phyloP scores from a whole-genome alignment of 2,888 invertebrate species.

The Clanis bilineata region DNA sequence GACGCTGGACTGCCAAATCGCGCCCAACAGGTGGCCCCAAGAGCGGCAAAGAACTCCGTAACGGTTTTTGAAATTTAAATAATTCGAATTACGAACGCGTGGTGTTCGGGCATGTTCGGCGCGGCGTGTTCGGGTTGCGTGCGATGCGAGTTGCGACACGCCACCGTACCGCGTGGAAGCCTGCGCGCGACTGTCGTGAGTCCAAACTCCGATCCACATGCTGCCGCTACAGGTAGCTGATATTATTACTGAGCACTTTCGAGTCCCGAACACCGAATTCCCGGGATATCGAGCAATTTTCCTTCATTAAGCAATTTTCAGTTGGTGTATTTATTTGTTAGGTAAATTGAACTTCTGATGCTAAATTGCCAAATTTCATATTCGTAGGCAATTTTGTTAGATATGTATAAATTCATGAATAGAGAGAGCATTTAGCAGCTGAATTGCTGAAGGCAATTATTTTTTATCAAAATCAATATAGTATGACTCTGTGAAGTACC shows the following conservation, averaged over 20 bases:
- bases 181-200: slow-evolving; percentile 76
- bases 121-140: too few relatives aligned
- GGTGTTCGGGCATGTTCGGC: slow-evolving; percentile 43
- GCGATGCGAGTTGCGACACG: slow-evolving; percentile 51
- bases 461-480: too few relatives aligned
- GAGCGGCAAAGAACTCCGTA: not conserved
- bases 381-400: not conserved
- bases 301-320: slow-evolving; percentile 27
- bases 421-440: too few relatives aligned
- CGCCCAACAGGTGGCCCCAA: slow-evolving; percentile 72
- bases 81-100: slow-evolving; percentile 35
- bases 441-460: too few relatives aligned
- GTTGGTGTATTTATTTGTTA: not conserved
- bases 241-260: slow-evolving; percentile 53
- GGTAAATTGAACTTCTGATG: not conserved
- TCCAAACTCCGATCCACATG: slow-evolving; percentile 59
- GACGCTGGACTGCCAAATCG: slow-evolving; percentile 70
- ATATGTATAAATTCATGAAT: too few relatives aligned
- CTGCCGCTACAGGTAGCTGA: slow-evolving; percentile 72
- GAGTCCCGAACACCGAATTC: slow-evolving; percentile 56
- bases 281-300: slow-evolving; percentile 46
- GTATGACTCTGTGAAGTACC: too few relatives aligned
- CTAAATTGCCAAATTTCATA: not conserved
- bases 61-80: slow-evolving; percentile 31
- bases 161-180: slow-evolving; percentile 74